Percentiles rank a stretch among this genome's conserved stretches.
These are phyloP conservation scores for Romanomermis culicivorax DNA, from an alignment of 2,888 invertebrate genomes.

Conservation along the genomic window DNA sequence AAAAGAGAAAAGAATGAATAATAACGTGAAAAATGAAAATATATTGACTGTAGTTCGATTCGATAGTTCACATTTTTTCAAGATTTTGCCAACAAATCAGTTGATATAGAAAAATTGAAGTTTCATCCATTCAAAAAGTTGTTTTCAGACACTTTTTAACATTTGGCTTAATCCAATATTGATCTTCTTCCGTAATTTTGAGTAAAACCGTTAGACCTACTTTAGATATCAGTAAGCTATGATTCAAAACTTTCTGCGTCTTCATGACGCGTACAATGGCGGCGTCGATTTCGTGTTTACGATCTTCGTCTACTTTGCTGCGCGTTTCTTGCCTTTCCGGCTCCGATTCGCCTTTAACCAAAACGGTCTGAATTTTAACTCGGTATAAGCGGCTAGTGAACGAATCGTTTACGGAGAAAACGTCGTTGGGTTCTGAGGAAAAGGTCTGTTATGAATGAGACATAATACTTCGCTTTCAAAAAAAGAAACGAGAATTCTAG, in stretches of 20 bases:
- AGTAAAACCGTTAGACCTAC: too few relatives aligned
- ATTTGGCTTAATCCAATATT: background rate
- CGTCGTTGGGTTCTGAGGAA: constrained; percentile 20
- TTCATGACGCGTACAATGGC: constrained; percentile 99
- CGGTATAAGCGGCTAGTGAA: constrained; percentile 91
- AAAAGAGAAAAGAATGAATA: too few relatives aligned
- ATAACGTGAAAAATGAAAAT: constrained; percentile 2
- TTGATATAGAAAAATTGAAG: too few relatives aligned
- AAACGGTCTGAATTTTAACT: constrained; percentile 46
- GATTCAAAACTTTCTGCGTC: constrained; percentile 68
- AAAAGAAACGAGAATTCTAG: too few relatives aligned
- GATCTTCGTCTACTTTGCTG: constrained; percentile 90
- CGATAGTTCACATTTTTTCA: too few relatives aligned
- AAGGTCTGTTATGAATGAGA: background rate
- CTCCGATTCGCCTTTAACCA: constrained; percentile 87
- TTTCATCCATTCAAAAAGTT: too few relatives aligned
- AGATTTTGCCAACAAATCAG: background rate
- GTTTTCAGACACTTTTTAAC: background rate
- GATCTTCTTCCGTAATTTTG: too few relatives aligned
- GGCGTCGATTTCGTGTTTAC: constrained; percentile 97
- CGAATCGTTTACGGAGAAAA: constrained; percentile 85
- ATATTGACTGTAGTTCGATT: too few relatives aligned
- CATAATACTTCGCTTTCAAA: background rate
- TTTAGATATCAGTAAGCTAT: constrained; percentile 76
- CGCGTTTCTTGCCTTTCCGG: constrained; percentile 96